phyloP scores from a whole-genome alignment of 2,113 vertebrate species.

The Strigops habroptila region DNA sequence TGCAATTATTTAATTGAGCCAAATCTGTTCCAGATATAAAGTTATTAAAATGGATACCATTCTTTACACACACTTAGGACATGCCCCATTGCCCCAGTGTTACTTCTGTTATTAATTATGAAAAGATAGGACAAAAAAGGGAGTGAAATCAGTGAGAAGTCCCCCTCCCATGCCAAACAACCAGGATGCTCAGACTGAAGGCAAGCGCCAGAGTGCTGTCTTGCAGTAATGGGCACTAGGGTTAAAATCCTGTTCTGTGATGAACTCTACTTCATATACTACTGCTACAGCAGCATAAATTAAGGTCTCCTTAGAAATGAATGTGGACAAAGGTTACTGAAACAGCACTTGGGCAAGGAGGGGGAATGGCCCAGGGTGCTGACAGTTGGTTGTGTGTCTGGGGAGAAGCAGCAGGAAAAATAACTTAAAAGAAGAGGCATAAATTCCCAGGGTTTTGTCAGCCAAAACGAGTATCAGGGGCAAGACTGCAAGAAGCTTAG shows the following conservation, averaged over 20 bases:
- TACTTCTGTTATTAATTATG: not conserved
- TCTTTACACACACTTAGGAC: not conserved
- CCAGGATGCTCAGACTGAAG: not conserved
- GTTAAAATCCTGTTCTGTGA: not conserved
- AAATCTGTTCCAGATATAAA: not conserved
- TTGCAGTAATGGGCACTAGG: fast-evolving
- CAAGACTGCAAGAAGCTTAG: not conserved
- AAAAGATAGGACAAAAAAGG: not conserved
- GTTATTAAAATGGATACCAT: not conserved
- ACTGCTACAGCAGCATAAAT: fast-evolving
- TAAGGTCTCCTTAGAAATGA: not conserved
- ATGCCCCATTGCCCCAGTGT: not conserved
- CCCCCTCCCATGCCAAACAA: not conserved
- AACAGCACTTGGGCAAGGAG: not conserved
- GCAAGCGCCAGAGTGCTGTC: not conserved
- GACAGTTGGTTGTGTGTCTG: not conserved
- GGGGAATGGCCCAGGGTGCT: not conserved
- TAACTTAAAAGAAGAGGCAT: not conserved
- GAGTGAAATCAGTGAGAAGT: not conserved
- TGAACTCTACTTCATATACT: fast-evolving
- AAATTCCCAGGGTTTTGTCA: not conserved
- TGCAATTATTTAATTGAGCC: not conserved
- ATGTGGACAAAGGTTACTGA: not conserved
- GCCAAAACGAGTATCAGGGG: not conserved
- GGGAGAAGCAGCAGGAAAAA: not conserved